These are phyloP conservation scores for Synanthedon tipuliformis DNA, from an alignment of 2,888 invertebrate species.

Conservation along the genomic window DNA sequence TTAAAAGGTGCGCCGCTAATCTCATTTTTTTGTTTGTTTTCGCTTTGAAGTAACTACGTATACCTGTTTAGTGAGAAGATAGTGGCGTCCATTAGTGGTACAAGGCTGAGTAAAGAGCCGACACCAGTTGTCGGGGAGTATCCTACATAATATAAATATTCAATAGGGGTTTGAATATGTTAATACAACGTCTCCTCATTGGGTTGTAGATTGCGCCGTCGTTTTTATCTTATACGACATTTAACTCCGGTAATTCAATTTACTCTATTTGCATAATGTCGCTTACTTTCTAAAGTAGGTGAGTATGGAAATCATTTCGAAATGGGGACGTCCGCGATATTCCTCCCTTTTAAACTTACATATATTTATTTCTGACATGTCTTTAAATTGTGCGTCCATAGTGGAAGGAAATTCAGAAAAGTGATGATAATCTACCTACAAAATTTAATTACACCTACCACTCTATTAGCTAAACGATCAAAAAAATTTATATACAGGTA, in stretches of 20 bases:
- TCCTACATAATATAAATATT: conserved; percentile 60
- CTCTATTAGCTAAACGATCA: too few species aligned
- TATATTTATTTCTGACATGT: neutral
- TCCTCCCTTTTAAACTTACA: neutral
- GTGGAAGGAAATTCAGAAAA: too few species aligned
- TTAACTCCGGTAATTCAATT: conserved; percentile 71
- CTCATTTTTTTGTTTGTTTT: conserved; percentile 29
- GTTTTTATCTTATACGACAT: conserved; percentile 71
- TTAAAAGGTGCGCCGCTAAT: conserved; percentile 28
- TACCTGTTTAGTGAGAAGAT: conserved; percentile 28
- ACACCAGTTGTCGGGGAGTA: conserved; percentile 28
- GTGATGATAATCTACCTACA: too few species aligned
- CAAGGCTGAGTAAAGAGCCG: conserved; percentile 50
- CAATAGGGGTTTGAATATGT: conserved; percentile 67
- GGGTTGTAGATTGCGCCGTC: conserved; percentile 67
- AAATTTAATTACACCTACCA: too few species aligned
- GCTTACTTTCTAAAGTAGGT: conserved; percentile 58
- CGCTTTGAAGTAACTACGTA: conserved; percentile 32
- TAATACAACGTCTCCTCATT: conserved; percentile 64
- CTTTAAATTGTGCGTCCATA: too few species aligned
- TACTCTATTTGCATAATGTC: conserved; percentile 68
- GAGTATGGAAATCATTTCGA: conserved; percentile 54
- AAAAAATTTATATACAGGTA: too few species aligned
- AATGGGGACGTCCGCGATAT: conserved; percentile 12
- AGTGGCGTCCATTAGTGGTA: conserved; percentile 55